Conservation (phyloP, 64 coral and sea anemone genomes). For the Cladopsammia gracilis region DNA sequence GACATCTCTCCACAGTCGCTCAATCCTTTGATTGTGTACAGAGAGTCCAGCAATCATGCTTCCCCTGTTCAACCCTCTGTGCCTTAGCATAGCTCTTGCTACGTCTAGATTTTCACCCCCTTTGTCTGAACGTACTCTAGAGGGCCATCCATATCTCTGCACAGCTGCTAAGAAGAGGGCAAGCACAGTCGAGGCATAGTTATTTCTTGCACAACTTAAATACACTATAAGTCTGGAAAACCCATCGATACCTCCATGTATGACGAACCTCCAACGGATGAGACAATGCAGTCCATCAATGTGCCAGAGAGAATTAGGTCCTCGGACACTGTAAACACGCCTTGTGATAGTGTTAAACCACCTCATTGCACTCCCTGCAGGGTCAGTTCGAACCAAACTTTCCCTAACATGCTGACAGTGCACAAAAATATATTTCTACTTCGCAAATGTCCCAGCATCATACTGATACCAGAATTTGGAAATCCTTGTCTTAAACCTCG, state of each 20-base stretch:
- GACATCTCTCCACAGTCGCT: constrained; percentile 16
- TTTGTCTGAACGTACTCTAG: not conserved
- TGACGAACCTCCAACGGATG: not conserved
- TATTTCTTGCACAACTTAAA: constrained; percentile 6
- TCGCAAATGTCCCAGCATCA: constrained; percentile 14
- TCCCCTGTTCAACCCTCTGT: not conserved
- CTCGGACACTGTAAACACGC: not conserved
- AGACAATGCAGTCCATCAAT: constrained; percentile 21
- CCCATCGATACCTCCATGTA: constrained; percentile 13
- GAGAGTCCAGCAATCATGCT: not conserved
- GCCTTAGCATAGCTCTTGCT: not conserved
- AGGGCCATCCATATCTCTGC: not conserved
- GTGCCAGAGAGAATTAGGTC: constrained; percentile 9
- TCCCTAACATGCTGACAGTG: not conserved
- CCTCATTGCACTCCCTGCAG: not conserved
- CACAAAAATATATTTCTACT: constrained; percentile 1
- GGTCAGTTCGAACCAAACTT: not conserved
- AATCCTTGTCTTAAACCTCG: not conserved
- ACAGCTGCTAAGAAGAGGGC: not conserved
- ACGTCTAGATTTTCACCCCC: constrained; percentile 3
- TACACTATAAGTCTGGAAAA: not conserved
- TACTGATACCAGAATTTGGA: constrained; percentile 8
- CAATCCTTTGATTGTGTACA: constrained; percentile 6
- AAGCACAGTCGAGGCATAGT: not conserved
- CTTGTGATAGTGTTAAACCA: not conserved